Percentiles rank a stretch among this genome's conserved stretches.
Conservation (phyloP, 2,797 vertebrate species). For the Gobionotothen gibberifrons region DNA sequence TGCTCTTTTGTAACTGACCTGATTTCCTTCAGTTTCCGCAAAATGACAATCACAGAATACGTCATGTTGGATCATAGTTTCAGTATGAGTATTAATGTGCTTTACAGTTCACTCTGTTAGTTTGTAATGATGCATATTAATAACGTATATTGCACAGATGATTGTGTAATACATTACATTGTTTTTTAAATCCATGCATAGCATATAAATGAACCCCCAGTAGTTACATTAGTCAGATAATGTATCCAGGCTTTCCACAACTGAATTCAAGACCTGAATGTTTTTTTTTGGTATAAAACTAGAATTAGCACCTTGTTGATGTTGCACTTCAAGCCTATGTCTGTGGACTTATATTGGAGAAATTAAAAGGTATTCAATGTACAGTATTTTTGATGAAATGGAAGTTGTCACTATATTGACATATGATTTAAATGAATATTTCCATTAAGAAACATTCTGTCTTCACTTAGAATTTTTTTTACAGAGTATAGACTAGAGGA, state of each 20-base stretch:
- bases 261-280: no score
- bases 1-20: conserved; percentile 49
- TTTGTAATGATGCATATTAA: neutral
- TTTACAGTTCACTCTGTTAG: neutral
- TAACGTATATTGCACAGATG: neutral
- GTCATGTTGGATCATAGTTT: neutral
- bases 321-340: no score
- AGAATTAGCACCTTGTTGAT: no score
- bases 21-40: conserved; percentile 13
- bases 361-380: no score
- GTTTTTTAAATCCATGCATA: neutral
- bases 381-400: no score
- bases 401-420: no score
- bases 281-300: no score
- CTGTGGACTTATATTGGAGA: no score
- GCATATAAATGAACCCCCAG: neutral
- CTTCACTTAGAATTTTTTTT: no score
- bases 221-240: neutral
- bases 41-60: neutral
- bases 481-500: no score
- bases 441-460: no score
- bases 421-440: no score
- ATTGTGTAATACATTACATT: neutral
- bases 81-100: neutral
- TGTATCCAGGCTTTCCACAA: neutral